Evolutionary conservation across 92 coral and sea anemone genomes (phyloP), one percentile per base, ranked within the genome.

Genomic region (Galaxea fascicularis): DNA sequence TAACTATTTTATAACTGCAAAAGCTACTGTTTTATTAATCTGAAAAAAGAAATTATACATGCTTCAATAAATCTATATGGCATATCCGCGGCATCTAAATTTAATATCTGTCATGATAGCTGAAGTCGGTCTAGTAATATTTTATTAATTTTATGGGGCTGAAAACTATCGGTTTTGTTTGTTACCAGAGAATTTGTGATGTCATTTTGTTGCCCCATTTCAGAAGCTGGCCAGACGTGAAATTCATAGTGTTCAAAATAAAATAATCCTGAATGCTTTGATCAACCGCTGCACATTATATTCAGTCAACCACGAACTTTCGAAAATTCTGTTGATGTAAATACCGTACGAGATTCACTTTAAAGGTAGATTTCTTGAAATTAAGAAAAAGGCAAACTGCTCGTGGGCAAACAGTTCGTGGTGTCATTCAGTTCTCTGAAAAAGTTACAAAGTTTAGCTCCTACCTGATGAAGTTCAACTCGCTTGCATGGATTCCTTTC

Each of bases 401-500:
- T 12, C 51, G 51, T 46, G 51, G 54, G 54, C 11, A 49, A 3
- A 35, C 41, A 2, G 41, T 35, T 35, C 41, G 54, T 49, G 54
- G 17, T 49, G 54, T 49, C 11, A 3, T 9, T 60, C 6, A 6
- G 41, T 35, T 35, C 41, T 35, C 6, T 35, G 41, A 35, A 35
- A 6, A 35, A 56, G 20, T 56, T 22, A 56, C 62, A 6, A n/a
- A 15, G 17, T 65, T 10, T 25, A 24, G 24, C 12, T 17, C 77
- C 57, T 87, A 87, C 93, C 86, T 90, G 93, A 28, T 86, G 88
- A 14, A 90, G 79, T 9, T 82, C 80, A 4, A 90, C 70, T 16
- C 91, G 65, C 64, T 70, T 85, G 78, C 91, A 90, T 0, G 89
- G 86, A 28, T 87, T 90, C 47, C 82, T 80, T 72, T 90, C 93